A percentile compares a stretch with the other conserved stretches of the same genome.
phyloP scores from a whole-genome alignment of 2,888 invertebrate species.

The Lasius fuliginosus region DNA sequence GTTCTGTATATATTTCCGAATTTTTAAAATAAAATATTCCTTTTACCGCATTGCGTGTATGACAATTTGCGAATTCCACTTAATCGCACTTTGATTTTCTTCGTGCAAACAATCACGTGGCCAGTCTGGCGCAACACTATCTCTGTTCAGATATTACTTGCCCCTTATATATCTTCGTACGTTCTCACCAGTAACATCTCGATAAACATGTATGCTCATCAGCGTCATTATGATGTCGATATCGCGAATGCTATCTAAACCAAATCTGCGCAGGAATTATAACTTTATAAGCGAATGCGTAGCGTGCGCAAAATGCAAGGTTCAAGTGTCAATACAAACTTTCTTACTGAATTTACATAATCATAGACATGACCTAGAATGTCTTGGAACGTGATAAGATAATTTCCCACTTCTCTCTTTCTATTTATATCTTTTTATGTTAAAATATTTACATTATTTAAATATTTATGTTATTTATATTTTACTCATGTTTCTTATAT shows the following conservation, averaged over 20 bases:
- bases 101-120: constrained; percentile 25
- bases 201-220: constrained; percentile 62
- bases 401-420: not conserved
- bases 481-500: not conserved
- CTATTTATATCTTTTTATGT: not conserved
- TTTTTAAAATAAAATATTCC: not conserved
- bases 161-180: constrained; percentile 70
- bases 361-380: constrained; percentile 54
- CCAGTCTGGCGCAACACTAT: constrained; percentile 60
- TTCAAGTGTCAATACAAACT: constrained; percentile 40
- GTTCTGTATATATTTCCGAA: not conserved
- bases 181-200: constrained; percentile 64
- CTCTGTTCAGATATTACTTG: constrained; percentile 36
- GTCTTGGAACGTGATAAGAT: constrained; percentile 29
- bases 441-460: not conserved
- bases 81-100: constrained; percentile 10
- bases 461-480: not conserved
- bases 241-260: constrained; percentile 49
- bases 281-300: not conserved
- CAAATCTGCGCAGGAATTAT: constrained; percentile 10
- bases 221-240: constrained; percentile 18
- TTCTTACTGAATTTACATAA: not conserved
- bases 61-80: not conserved
- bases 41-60: constrained; percentile 61
- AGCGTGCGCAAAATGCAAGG: constrained; percentile 52